Conservation (phyloP, 2,888 invertebrate species). For the Acanthosoma haemorrhoidale region DNA sequence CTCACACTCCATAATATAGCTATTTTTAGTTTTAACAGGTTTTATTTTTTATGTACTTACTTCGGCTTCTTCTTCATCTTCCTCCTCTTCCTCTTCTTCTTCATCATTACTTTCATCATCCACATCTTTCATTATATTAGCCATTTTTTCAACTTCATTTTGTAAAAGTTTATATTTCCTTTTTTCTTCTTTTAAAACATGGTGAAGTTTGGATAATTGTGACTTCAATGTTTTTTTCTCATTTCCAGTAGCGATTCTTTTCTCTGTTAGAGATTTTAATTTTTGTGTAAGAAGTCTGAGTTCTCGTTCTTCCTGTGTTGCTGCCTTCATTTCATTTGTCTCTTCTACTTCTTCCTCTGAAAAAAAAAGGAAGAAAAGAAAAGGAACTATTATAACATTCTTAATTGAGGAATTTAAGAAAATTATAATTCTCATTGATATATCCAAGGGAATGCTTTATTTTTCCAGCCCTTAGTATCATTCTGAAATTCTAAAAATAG, state of each 20-base stretch:
- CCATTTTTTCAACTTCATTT: slow-evolving; percentile 88
- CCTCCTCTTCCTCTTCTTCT: slow-evolving; percentile 57
- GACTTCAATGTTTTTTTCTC: slow-evolving; percentile 73
- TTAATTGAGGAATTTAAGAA: too few relatives aligned
- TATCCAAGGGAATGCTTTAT: too few relatives aligned
- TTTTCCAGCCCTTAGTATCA: neutral
- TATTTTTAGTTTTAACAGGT: too few relatives aligned
- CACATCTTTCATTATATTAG: slow-evolving; percentile 74
- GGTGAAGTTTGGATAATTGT: slow-evolving; percentile 74
- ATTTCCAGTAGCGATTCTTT: slow-evolving; percentile 65
- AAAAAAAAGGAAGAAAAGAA: slow-evolving; percentile 4
- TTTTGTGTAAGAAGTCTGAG: slow-evolving; percentile 58
- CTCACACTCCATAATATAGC: too few relatives aligned
- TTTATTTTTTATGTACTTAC: slow-evolving; percentile 41
- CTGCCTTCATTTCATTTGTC: slow-evolving; percentile 55
- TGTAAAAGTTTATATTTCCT: slow-evolving; percentile 76
- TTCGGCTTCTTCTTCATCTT: slow-evolving; percentile 49
- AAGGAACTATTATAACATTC: too few relatives aligned
- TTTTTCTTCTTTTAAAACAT: slow-evolving; percentile 70
- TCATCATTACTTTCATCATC: slow-evolving; percentile 67
- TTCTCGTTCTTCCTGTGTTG: slow-evolving; percentile 59
- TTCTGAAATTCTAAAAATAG: neutral
- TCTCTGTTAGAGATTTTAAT: slow-evolving; percentile 53
- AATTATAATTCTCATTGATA: too few relatives aligned
- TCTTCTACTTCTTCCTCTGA: slow-evolving; percentile 43